Percentiles rank a stretch among this genome's conserved stretches.
Evolutionary conservation across 2,888 invertebrate genomes (phyloP).

Genomic region (Odiellus spinosus): DNA sequence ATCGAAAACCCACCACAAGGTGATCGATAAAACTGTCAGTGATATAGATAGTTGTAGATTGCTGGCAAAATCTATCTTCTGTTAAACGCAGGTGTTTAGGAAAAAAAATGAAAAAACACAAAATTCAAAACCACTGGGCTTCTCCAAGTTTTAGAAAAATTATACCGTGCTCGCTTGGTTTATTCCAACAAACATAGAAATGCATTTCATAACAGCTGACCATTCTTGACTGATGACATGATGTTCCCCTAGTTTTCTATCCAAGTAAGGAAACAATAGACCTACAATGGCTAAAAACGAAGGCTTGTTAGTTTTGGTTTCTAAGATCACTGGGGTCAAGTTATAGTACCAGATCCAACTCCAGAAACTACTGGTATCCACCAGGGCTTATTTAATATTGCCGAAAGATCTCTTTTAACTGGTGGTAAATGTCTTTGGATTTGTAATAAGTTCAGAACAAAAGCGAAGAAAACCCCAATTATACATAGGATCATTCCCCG

Average conservation of each 20-base stretch:
- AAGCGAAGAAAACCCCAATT: slow-evolving; percentile 30
- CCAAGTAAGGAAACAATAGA: slow-evolving; percentile 31
- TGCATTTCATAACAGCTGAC: slow-evolving; percentile 35
- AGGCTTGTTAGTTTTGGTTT: no score
- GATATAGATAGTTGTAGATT: slow-evolving; percentile 32
- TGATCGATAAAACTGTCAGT: slow-evolving; percentile 32
- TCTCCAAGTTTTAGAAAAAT: slow-evolving; percentile 3
- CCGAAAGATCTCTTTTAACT: slow-evolving; percentile 18
- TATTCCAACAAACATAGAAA: slow-evolving; percentile 34
- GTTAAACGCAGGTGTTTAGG: not conserved
- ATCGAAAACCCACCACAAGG: slow-evolving; percentile 35
- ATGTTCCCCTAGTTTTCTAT: slow-evolving; percentile 27
- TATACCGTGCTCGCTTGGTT: slow-evolving; percentile 35
- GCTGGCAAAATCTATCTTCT: slow-evolving; percentile 34
- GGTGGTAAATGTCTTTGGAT: slow-evolving; percentile 27
- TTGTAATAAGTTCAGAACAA: slow-evolving; percentile 30
- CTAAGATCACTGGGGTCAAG: no score
- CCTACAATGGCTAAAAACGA: slow-evolving; percentile 30
- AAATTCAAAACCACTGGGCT: no score
- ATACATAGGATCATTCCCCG: slow-evolving; percentile 25
- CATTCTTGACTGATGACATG: slow-evolving; percentile 29
- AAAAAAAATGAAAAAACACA: no score
- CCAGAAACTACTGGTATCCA: slow-evolving; percentile 33
- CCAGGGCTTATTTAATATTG: slow-evolving; percentile 30
- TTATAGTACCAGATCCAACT: slow-evolving; percentile 32